phyloP scores from a whole-genome alignment of 1,140 invertebrate species.

The Listronotus oregonensis region DNA sequence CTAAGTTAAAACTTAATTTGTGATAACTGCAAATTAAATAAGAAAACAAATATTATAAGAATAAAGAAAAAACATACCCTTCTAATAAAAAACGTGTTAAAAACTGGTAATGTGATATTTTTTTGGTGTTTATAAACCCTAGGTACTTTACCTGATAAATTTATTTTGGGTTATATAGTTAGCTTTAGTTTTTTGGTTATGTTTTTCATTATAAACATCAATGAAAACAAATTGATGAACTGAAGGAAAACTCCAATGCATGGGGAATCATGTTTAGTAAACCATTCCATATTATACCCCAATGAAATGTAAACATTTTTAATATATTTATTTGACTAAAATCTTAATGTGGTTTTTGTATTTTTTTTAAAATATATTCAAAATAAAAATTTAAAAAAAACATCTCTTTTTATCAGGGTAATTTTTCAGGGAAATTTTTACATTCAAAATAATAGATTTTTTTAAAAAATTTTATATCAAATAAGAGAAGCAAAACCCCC shows the following conservation, averaged over 20 bases:
- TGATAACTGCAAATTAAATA: no score
- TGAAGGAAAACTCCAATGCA: conserved; percentile 33
- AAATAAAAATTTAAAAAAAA: no score
- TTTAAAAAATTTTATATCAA: no score
- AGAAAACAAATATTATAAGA: no score
- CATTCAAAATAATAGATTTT: no score
- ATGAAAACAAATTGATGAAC: conserved; percentile 2
- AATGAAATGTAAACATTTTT: conserved; percentile 15
- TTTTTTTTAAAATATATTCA: no score
- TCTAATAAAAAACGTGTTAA: neutral
- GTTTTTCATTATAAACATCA: conserved; percentile 5
- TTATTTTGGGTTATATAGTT: neutral
- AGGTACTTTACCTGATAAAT: conserved; percentile 1
- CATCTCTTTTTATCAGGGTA: no score
- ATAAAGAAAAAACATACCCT: no score
- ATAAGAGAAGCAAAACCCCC: no score
- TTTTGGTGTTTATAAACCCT: conserved; percentile 3
- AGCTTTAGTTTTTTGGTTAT: conserved; percentile 6
- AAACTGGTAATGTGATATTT: conserved; percentile 12
- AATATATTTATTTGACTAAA: conserved; percentile 11
- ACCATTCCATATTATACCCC: conserved; percentile 13
- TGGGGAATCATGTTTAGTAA: conserved; percentile 18
- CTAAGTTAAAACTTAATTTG: no score
- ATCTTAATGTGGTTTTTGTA: no score
- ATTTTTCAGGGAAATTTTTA: no score